phyloP scores from a whole-genome alignment of 2,797 vertebrate species.

The Gambelia wislizenii region DNA sequence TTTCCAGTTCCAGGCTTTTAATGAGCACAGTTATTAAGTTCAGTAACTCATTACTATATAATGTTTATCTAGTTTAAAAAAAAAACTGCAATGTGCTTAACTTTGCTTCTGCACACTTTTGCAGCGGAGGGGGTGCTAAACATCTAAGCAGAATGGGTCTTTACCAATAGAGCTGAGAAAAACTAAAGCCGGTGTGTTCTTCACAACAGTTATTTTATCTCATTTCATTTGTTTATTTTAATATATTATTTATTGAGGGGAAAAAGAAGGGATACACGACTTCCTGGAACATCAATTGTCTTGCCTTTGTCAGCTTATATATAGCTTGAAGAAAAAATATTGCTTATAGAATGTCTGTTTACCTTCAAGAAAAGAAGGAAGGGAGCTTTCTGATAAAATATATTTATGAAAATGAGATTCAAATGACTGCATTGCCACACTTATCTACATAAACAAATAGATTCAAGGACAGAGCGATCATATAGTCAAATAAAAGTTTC shows the following conservation, averaged over 20 bases:
- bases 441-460: slow-evolving; percentile 17
- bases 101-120: background rate
- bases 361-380: background rate
- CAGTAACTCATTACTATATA: background rate
- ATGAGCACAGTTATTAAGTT: background rate
- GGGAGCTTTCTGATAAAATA: slow-evolving; percentile 1
- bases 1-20: too few species aligned
- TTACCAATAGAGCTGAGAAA: background rate
- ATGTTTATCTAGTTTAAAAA: too few species aligned
- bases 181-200: background rate
- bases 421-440: slow-evolving; percentile 26
- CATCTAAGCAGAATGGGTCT: background rate
- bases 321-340: background rate
- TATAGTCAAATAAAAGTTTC: slow-evolving; percentile 24
- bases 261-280: background rate
- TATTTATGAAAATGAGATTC: slow-evolving; percentile 38
- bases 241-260: background rate
- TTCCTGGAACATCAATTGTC: background rate
- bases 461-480: slow-evolving; percentile 11
- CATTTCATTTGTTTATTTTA: slow-evolving; percentile 1
- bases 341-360: background rate
- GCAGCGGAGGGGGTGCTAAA: background rate
- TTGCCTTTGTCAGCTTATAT: background rate
- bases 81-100: background rate
- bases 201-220: background rate